These are phyloP conservation scores for Acanthacorydalis orientalis DNA, from an alignment of 2,888 invertebrate species.

Conservation along the genomic window DNA sequence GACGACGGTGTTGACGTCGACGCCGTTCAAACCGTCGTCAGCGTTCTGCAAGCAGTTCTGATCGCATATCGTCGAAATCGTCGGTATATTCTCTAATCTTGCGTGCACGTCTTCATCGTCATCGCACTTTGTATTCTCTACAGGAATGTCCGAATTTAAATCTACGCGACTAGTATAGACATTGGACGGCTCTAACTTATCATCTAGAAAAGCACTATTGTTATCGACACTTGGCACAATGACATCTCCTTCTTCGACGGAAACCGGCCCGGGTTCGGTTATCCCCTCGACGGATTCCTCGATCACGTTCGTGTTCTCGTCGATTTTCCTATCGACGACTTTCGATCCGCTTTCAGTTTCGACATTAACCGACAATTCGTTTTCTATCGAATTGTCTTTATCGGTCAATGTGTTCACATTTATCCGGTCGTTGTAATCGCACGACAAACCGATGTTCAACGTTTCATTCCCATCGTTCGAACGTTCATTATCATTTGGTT, in stretches of 20 bases:
- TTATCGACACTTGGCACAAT: slow-evolving; percentile 22
- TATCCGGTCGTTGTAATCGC: background rate
- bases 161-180: slow-evolving; percentile 22
- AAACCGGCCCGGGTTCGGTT: background rate
- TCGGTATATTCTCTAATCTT: slow-evolving; percentile 36
- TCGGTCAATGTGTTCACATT: background rate
- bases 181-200: slow-evolving; percentile 28
- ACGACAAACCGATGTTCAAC: no score
- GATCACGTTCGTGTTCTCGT: no score
- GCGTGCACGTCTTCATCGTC: slow-evolving; percentile 24
- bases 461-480: no score
- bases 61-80: slow-evolving; percentile 58
- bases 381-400: background rate
- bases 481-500: background rate
- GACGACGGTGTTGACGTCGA: background rate
- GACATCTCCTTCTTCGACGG: slow-evolving; percentile 10
- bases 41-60: slow-evolving; percentile 26
- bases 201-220: slow-evolving; percentile 31
- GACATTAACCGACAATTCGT: background rate
- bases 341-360: background rate
- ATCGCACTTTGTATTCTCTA: slow-evolving; percentile 13
- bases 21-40: background rate
- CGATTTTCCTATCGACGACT: background rate
- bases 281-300: background rate
- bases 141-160: slow-evolving; percentile 7